Percentiles rank a stretch among this genome's conserved stretches.
These are phyloP conservation scores for Gobio occitaniae DNA, from an alignment of 2,797 vertebrate genomes.

Conservation along the genomic window DNA sequence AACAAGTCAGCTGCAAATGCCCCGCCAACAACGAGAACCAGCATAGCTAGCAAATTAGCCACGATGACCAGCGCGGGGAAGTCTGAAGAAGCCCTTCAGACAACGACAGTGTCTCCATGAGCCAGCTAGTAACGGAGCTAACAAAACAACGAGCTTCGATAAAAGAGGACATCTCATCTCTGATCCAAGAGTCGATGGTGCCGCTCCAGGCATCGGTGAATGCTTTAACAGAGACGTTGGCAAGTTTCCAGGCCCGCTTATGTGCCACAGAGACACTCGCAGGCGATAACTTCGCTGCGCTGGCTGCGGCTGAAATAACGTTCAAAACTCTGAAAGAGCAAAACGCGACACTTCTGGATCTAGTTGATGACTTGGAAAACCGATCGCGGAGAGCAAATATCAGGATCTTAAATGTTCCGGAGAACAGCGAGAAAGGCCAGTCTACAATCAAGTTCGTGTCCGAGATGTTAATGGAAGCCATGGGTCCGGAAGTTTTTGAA, in stretches of 20 bases:
- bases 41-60: not conserved
- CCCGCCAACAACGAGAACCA: not conserved
- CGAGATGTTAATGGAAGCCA: not conserved
- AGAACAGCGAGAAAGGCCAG: constrained; percentile 46
- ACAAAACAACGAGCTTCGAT: constrained; percentile 3
- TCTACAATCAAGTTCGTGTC: not conserved
- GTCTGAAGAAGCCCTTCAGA: not conserved
- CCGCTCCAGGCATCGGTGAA: not conserved
- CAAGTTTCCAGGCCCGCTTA: not conserved
- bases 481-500: constrained; percentile 31
- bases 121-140: not conserved
- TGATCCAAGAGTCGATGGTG: constrained; percentile 21
- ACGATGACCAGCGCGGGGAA: not conserved
- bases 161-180: constrained; percentile 7
- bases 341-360: constrained; percentile 9
- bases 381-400: constrained; percentile 42
- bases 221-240: not conserved
- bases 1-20: not conserved
- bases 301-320: not conserved
- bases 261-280: not conserved
- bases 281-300: not conserved
- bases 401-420: constrained; percentile 34
- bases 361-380: constrained; percentile 33
- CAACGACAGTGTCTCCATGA: not conserved
- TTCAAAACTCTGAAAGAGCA: constrained; percentile 11